Conservation (phyloP, 2,113 vertebrate genomes). For the Psittacula cyanocephala region DNA sequence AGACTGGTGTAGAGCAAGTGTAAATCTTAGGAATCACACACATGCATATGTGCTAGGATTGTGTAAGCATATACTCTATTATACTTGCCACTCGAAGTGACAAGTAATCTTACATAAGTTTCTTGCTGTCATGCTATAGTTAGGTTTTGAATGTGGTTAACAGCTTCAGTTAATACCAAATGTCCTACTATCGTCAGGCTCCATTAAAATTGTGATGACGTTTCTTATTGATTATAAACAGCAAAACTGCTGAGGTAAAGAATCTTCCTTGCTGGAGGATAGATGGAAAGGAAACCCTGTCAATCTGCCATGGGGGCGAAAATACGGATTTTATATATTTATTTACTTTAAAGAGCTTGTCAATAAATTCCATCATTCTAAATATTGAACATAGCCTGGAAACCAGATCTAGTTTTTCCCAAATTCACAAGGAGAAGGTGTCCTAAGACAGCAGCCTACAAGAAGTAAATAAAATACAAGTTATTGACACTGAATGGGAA, state of each 20-base stretch:
- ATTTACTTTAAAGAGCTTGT: neutral
- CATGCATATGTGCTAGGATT: neutral
- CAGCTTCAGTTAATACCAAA: slow-evolving; percentile 45
- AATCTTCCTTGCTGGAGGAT: slow-evolving; percentile 24
- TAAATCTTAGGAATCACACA: neutral
- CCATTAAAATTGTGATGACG: neutral
- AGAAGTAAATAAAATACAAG: neutral
- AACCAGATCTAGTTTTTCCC: neutral
- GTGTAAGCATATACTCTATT: neutral
- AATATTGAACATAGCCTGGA: neutral
- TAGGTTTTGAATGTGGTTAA: slow-evolving; percentile 33
- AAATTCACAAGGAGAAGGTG: neutral
- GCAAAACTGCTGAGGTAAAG: slow-evolving; percentile 35
- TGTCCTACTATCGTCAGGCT: slow-evolving; percentile 38
- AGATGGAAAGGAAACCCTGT: slow-evolving; percentile 37
- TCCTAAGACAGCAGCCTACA: neutral
- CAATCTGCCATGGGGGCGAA: neutral
- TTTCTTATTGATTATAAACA: slow-evolving; percentile 39
- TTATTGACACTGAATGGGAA: neutral
- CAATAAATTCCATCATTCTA: neutral
- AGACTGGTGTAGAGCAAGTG: neutral
- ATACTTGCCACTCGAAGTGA: neutral
- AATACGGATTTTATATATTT: neutral
- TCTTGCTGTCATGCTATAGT: slow-evolving; percentile 25
- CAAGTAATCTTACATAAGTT: slow-evolving; percentile 24